Percentiles rank a stretch among this genome's conserved stretches.
phyloP scores from a whole-genome alignment of 2,113 vertebrate species.

The Forbesichthys papilliferus region DNA sequence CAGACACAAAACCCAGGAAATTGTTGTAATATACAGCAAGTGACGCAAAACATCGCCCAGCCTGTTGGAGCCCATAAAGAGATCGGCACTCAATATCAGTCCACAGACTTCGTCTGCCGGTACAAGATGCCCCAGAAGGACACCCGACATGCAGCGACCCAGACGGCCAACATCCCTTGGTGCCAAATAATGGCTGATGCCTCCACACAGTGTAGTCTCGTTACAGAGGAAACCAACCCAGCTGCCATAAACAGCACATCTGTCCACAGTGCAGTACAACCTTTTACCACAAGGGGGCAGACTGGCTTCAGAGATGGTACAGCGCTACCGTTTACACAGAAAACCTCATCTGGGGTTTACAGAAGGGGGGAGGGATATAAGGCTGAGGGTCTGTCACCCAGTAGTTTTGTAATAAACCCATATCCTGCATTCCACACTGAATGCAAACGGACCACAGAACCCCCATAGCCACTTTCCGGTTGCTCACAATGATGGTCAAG shows the following conservation, averaged over 20 bases:
- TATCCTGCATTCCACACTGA: background rate
- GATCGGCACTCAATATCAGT: background rate
- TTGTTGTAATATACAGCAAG: background rate
- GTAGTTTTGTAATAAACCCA: conserved; percentile 2
- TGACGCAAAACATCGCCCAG: background rate
- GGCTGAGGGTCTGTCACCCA: background rate
- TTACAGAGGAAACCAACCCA: background rate
- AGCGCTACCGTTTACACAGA: background rate
- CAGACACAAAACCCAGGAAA: background rate
- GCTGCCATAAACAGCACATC: background rate
- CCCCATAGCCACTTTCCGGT: conserved; percentile 1
- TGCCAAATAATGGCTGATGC: conserved; percentile 63
- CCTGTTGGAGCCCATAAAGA: background rate
- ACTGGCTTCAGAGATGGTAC: conserved; percentile 15
- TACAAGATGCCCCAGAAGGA: conserved; percentile 11
- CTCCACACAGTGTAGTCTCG: conserved; percentile 74
- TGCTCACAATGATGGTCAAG: no score
- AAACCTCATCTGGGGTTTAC: background rate
- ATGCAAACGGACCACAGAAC: conserved; percentile 13
- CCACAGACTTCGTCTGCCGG: conserved; percentile 16
- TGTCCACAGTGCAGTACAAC: conserved; percentile 10
- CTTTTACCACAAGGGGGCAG: conserved; percentile 69
- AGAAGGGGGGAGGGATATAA: conserved; percentile 9
- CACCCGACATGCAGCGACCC: conserved; percentile 69
- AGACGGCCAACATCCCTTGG: conserved; percentile 58